Base-by-base conservation (phyloP, 2,113 vertebrate species). In the Tragelaphus imberbis region DNA sequence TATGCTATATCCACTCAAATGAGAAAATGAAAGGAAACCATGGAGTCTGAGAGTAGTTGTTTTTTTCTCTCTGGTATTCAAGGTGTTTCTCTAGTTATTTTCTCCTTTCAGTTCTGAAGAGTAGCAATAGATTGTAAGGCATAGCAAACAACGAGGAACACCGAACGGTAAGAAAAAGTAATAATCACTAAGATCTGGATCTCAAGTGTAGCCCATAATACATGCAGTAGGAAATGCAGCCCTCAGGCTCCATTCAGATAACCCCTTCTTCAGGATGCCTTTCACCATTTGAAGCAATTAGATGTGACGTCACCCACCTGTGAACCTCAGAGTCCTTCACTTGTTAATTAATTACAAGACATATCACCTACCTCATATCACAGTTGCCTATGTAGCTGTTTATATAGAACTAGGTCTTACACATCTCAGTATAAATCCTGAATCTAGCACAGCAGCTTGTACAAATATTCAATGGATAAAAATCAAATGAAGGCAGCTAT, bases 401-500 rank as follows among this genome's bases (percentile, higher is more conserved):
- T 58, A 63, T 59, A 75, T 11, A 86, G 40, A 63, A 87, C 14
- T 90, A 44, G 12, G 44, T 94, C 44, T 94, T 77, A n/a, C 1
- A 47, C 3, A 63, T 85, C 28, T 63, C 85, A 23, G n/a, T 53
- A 88, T n/a, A 81, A 75, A 92, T 40, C 79, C 58, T 92, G 30
- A 92, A 82, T 89, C 14, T 92, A 49, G 33, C 47, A 90, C 3
- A 80, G 90, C 17, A 89, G 15, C 21, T 89, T 56, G 68, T 7
- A 88, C n/a, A 84, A 96, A 85, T 88, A 27, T 40, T 91, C 80
- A 89, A 65, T 36, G 94, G 44, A 33, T 49, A 94, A 96, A 91
- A 95, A 30, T 14, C 68, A 97, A 95, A 92, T 27, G 63, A 84
- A 90, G 49, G 28, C 19, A 86, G 21, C 5, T 68, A 65, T 40